phyloP scores from a whole-genome alignment of 2,888 invertebrate genomes.

The Lasioglossum oenotherae region DNA sequence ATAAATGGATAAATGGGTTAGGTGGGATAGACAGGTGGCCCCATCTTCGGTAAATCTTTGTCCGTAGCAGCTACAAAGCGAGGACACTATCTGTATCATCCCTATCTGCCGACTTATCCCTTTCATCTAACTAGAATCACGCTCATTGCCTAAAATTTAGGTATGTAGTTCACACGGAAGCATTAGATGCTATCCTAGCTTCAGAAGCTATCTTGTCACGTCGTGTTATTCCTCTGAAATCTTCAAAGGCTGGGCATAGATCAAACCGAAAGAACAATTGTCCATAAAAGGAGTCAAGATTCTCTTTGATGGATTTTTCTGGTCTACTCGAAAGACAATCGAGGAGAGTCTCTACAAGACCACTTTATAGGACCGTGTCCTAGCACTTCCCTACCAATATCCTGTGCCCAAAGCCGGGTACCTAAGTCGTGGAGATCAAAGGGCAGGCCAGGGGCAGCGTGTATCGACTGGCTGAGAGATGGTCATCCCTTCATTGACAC shows the following conservation, averaged over 20 bases:
- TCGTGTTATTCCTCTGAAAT: not conserved
- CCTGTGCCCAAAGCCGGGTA: not conserved
- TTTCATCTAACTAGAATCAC: not conserved
- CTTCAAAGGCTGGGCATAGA: not conserved
- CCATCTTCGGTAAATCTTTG: not conserved
- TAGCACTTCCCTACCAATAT: not conserved
- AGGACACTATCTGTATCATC: not conserved
- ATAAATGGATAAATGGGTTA: not conserved
- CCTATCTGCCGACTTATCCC: not conserved
- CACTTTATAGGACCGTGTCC: too few relatives aligned
- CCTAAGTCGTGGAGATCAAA: not conserved
- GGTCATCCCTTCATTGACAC: not conserved
- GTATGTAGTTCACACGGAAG: not conserved
- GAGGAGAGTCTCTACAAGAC: not conserved
- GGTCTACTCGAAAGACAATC: not conserved
- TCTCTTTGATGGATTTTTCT: conserved; percentile 1
- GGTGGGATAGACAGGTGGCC: not conserved
- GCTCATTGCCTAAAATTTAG: too few relatives aligned
- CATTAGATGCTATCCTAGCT: not conserved
- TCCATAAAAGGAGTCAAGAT: not conserved
- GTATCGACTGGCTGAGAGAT: not conserved
- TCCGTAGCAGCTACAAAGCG: not conserved
- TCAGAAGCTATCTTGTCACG: not conserved
- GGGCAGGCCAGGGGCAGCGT: not conserved
- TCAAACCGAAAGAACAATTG: not conserved